phyloP scores from a whole-genome alignment of 2,888 invertebrate genomes.

The Acrocyrtus sp. region DNA sequence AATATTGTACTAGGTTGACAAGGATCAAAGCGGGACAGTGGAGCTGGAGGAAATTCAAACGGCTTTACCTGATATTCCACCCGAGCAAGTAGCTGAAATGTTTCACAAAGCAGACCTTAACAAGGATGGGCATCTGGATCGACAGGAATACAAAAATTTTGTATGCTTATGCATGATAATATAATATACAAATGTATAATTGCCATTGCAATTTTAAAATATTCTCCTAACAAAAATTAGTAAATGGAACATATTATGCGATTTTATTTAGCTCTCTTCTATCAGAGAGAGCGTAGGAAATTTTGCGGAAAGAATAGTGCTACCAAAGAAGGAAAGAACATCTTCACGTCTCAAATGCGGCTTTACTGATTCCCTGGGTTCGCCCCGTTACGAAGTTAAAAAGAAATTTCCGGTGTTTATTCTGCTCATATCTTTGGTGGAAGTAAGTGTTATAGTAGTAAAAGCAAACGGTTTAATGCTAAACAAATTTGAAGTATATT shows the following conservation, averaged over 20 bases:
- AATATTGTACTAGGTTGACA: conserved; percentile 32
- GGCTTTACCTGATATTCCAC: conserved; percentile 63
- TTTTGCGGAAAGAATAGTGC: conserved; percentile 34
- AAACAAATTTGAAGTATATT: too few species aligned
- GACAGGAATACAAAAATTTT: conserved; percentile 85
- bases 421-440: conserved; percentile 24
- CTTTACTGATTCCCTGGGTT: conserved; percentile 8
- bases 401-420: conserved; percentile 41
- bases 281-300: background rate
- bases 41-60: conserved; percentile 52
- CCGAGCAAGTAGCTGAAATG: conserved; percentile 65
- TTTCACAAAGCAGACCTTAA: conserved; percentile 65
- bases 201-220: too few species aligned
- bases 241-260: too few species aligned
- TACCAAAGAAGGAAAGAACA: conserved; percentile 32
- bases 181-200: too few species aligned
- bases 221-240: too few species aligned
- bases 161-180: too few species aligned
- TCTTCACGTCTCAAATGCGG: conserved; percentile 23
- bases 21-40: conserved; percentile 48
- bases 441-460: too few species aligned
- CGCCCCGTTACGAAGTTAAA: conserved; percentile 14
- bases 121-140: conserved; percentile 84
- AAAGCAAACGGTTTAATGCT: too few species aligned
- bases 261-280: background rate